Conservation (phyloP, 2,888 invertebrate species). For the Spodoptera exigua region DNA sequence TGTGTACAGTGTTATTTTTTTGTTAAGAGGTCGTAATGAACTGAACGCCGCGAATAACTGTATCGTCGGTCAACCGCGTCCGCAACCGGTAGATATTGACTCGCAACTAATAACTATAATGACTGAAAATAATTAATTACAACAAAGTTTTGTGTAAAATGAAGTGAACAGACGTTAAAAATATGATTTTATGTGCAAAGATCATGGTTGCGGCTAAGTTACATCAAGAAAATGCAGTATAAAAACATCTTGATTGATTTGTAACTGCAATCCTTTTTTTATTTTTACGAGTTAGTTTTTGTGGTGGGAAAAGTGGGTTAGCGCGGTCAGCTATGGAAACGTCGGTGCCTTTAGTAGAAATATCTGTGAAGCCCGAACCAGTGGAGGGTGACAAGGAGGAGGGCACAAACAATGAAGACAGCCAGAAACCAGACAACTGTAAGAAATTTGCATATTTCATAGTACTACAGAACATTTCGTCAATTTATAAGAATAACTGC, state of each 20-base stretch:
- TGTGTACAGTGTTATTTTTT: background rate
- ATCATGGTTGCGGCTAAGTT: constrained; percentile 10
- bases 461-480: background rate
- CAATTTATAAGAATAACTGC: too few species aligned
- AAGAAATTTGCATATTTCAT: constrained; percentile 5
- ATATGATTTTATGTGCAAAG: constrained; percentile 9
- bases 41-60: constrained; percentile 1
- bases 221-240: constrained; percentile 1
- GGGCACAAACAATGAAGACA: constrained; percentile 7
- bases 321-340: constrained; percentile 45
- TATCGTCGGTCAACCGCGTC: constrained; percentile 2
- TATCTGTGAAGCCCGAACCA: constrained; percentile 50
- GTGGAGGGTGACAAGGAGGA: constrained; percentile 21
- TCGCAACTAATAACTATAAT: constrained; percentile 17
- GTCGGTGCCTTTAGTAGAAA: constrained; percentile 17
- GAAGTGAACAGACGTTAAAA: constrained; percentile 3
- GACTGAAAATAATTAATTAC: constrained; percentile 33
- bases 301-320: constrained; percentile 31
- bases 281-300: constrained; percentile 14
- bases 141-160: constrained; percentile 10
- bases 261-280: constrained; percentile 16
- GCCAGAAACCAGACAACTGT: constrained; percentile 11
- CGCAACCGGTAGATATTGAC: constrained; percentile 20
- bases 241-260: constrained; percentile 25
- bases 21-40: constrained; percentile 6